Percentiles rank a stretch among this genome's conserved stretches.
phyloP scores from a whole-genome alignment of 2,797 vertebrate species.

The Acrossocheilus fasciatus region DNA sequence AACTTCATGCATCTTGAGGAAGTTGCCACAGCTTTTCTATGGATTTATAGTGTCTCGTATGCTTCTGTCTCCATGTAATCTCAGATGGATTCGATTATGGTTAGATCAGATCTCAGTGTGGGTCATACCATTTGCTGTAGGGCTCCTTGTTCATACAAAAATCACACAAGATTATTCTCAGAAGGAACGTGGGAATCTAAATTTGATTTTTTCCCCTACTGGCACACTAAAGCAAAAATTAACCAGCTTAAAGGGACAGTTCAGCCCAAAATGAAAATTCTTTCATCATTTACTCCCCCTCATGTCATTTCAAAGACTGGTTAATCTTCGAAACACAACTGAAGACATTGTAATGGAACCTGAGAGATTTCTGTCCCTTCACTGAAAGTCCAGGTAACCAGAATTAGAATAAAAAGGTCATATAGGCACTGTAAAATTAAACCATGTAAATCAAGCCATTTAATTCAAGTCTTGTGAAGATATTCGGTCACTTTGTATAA shows the following conservation, averaged over 20 bases:
- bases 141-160: conserved; percentile 2
- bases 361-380: neutral
- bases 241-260: neutral
- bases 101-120: neutral
- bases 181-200: neutral
- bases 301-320: neutral
- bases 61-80: conserved; percentile 7
- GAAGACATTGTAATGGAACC: neutral
- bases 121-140: neutral
- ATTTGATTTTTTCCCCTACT: neutral
- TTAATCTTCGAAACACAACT: neutral
- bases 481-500: neutral
- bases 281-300: neutral
- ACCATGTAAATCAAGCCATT: neutral
- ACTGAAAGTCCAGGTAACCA: neutral
- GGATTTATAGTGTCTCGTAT: conserved; percentile 10
- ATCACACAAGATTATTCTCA: neutral
- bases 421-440: too few relatives aligned
- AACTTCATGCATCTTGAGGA: neutral
- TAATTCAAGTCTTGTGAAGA: neutral
- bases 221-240: neutral
- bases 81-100: neutral
- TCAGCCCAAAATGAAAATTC: neutral
- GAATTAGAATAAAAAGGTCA: neutral
- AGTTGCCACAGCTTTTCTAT: neutral